These are phyloP conservation scores for Nansenia antarctica DNA, from an alignment of 2,113 vertebrate species.

Conservation along the genomic window DNA sequence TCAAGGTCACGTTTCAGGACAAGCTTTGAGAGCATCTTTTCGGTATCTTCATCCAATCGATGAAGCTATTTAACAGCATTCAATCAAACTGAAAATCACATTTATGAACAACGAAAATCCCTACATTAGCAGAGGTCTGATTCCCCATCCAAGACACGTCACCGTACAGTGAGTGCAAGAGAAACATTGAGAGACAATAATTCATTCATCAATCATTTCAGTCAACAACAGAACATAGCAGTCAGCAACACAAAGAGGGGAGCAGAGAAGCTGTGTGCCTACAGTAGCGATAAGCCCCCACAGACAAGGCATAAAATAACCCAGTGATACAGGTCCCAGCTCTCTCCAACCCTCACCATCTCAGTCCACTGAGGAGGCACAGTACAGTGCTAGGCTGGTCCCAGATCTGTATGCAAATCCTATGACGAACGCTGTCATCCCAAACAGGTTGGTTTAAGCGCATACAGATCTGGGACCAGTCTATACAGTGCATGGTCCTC, in stretches of 20 bases:
- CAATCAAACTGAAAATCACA: no score
- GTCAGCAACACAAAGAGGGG: slow-evolving; percentile 53
- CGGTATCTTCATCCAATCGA: not conserved
- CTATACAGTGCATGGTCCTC: not conserved
- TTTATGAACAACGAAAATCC: not conserved
- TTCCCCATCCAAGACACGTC: slow-evolving; percentile 68
- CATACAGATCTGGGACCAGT: no score
- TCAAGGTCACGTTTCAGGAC: not conserved
- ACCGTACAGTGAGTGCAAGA: slow-evolving; percentile 7
- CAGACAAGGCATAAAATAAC: slow-evolving; percentile 24
- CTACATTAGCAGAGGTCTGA: not conserved
- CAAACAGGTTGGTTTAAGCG: no score
- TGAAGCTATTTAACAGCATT: no score
- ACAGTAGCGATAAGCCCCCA: slow-evolving; percentile 55
- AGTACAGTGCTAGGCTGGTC: no score
- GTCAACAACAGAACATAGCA: slow-evolving; percentile 50
- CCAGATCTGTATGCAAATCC: no score
- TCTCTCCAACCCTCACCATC: not conserved
- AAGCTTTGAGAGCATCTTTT: not conserved
- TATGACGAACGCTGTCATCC: no score
- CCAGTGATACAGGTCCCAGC: not conserved
- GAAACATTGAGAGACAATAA: not conserved
- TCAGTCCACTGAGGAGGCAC: no score
- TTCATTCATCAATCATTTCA: slow-evolving; percentile 30
- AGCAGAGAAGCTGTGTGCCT: slow-evolving; percentile 60